Conservation (phyloP, 2,113 vertebrate species). For the Psephotus haematonotus region DNA sequence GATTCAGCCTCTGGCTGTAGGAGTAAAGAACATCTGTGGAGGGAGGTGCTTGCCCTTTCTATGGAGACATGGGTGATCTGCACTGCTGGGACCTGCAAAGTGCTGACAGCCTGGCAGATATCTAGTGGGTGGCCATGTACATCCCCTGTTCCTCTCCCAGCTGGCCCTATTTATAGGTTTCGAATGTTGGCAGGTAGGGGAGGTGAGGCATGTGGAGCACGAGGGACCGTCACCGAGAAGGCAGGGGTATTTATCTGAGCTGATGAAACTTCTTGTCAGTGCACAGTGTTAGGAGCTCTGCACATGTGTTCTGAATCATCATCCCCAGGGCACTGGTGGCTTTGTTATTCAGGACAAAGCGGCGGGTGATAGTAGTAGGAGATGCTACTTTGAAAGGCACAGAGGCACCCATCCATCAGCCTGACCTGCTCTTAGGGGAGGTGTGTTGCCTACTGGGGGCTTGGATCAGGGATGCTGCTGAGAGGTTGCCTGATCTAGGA, state of each 20-base stretch:
- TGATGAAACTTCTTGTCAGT: constrained; percentile 50
- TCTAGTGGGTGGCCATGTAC: background rate
- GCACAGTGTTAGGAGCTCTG: background rate
- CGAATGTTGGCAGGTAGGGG: constrained; percentile 28
- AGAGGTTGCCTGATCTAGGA: background rate
- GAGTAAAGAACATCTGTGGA: background rate
- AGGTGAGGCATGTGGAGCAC: constrained; percentile 10
- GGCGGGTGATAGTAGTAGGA: background rate
- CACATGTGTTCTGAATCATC: background rate
- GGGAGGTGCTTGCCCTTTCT: background rate
- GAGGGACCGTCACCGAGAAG: background rate
- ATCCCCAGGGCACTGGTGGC: background rate
- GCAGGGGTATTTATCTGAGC: background rate
- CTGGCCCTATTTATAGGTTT: background rate
- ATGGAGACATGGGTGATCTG: background rate
- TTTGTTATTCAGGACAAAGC: background rate
- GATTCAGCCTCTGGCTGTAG: background rate
- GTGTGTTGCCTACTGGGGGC: background rate
- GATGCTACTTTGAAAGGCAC: background rate
- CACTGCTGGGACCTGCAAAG: background rate
- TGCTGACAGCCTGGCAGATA: background rate
- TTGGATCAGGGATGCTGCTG: background rate
- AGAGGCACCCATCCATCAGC: background rate
- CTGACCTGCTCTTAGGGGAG: background rate
- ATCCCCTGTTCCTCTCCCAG: background rate